These are phyloP conservation scores for Anthopleura xanthogrammica DNA, from an alignment of 92 coral and sea anemone genomes.

Conservation along the genomic window DNA sequence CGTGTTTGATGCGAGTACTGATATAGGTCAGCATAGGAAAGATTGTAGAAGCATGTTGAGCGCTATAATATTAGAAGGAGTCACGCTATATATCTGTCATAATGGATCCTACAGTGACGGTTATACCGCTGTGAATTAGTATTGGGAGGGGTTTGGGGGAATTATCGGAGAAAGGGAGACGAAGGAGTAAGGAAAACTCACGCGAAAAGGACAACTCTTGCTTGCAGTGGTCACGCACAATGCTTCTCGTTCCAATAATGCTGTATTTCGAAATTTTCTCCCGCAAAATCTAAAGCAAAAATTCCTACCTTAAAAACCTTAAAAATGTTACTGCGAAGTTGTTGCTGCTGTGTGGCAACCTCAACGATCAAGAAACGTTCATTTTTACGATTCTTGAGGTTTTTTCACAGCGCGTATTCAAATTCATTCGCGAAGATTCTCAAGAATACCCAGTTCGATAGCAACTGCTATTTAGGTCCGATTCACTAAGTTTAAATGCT, in stretches of 20 bases:
- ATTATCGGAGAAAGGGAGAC: too few relatives aligned
- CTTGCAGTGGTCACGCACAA: too few relatives aligned
- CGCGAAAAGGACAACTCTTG: too few relatives aligned
- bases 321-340: neutral
- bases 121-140: neutral
- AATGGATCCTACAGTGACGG: neutral
- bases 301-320: neutral
- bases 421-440: neutral
- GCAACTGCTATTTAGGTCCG: neutral
- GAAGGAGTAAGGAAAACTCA: too few relatives aligned
- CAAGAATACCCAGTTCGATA: neutral
- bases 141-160: neutral
- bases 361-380: neutral
- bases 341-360: neutral
- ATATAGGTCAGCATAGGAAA: neutral
- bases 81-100: neutral
- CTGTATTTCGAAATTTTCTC: too few relatives aligned
- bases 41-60: neutral
- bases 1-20: too few relatives aligned
- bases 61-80: neutral
- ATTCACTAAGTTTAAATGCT: neutral
- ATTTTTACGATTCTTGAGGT: neutral
- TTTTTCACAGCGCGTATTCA: neutral
- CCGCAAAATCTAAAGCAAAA: neutral
- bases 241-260: too few relatives aligned